Evolutionary conservation across 2,113 vertebrate species (phyloP), one percentile per base, ranked within the genome.

Genomic region (Nannobrachium achirus): DNA sequence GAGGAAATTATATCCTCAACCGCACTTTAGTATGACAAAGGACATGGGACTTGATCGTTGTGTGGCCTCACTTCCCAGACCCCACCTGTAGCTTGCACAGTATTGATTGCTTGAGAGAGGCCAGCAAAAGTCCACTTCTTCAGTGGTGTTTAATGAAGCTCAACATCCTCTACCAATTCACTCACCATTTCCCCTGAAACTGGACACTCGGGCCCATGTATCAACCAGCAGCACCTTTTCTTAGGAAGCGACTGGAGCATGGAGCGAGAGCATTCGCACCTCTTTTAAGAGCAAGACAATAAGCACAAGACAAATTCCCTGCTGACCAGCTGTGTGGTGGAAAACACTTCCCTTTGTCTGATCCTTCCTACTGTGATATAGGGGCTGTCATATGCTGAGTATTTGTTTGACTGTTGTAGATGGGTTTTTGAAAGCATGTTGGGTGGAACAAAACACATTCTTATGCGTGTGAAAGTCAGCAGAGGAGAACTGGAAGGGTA

Each of bases 111-210:
- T 56, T 10, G 41, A 13, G 13, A 63, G 40, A 49, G 13, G 25
- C 10, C 44, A 42, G 25, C 1, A 4, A 57, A n/a, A 63, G 72
- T 86, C 73, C 69, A 80, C 81, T 88, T 86, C 45, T 79, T 73
- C 84, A 69, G 71, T 69, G 80, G 73, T 89, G 90, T 84, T 95
- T 93, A 95, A 93, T 92, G 93, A 90, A 91, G 92, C 92, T 84
- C 86, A 84, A 73, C 88, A 82, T 86, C 52, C n/a, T 90, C 57
- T 70, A 75, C 78, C 83, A 74, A 85, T 72, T 89, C 81, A 84
- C 52, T 79, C 80, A 84, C 75, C 87, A 70, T 91, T 89, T 89
- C 88, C 87, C 77, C 88, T 91, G 93, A 93, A 95, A 95, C 85
- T 81, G 58, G 92, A 94, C 93, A 88, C 94, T 89, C 0, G 0